phyloP scores from a whole-genome alignment of 2,113 vertebrate species.

The Muntiacus reevesi region DNA sequence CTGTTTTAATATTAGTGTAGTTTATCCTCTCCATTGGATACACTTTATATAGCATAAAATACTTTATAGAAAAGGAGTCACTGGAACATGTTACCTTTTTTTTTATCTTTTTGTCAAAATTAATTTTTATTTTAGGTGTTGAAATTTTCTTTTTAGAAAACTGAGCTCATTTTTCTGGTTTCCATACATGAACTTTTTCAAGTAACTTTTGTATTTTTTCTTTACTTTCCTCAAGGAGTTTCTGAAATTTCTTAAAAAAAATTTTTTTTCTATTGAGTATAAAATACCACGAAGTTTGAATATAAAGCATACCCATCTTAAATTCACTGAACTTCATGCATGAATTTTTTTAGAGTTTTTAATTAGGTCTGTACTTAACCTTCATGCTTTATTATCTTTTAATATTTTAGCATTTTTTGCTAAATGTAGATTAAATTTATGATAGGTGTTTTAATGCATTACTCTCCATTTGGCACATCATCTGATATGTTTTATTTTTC shows the following conservation, averaged over 20 bases:
- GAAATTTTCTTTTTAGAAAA: background rate
- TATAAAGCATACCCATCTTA: background rate
- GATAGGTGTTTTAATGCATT: background rate
- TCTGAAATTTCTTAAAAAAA: background rate
- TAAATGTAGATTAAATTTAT: background rate
- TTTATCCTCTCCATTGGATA: background rate
- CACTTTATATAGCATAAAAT: background rate
- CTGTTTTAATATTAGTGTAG: background rate
- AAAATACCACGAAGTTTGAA: background rate
- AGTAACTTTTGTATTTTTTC: background rate
- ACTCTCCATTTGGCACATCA: background rate
- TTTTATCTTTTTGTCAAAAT: constrained; percentile 7
- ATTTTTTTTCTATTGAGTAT: background rate
- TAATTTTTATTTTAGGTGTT: constrained; percentile 19
- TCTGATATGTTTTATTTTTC: constrained; percentile 59
- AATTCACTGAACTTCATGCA: background rate
- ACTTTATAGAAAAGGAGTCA: background rate
- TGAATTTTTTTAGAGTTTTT: background rate
- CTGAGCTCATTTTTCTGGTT: background rate
- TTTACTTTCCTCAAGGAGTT: background rate
- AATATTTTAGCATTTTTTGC: constrained; percentile 21
- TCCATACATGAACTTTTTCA: background rate
- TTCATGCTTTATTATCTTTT: background rate
- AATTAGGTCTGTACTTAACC: background rate
- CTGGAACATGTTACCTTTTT: background rate